These are phyloP conservation scores for Lapara coniferarum DNA, from an alignment of 2,888 invertebrate genomes.

Conservation along the genomic window DNA sequence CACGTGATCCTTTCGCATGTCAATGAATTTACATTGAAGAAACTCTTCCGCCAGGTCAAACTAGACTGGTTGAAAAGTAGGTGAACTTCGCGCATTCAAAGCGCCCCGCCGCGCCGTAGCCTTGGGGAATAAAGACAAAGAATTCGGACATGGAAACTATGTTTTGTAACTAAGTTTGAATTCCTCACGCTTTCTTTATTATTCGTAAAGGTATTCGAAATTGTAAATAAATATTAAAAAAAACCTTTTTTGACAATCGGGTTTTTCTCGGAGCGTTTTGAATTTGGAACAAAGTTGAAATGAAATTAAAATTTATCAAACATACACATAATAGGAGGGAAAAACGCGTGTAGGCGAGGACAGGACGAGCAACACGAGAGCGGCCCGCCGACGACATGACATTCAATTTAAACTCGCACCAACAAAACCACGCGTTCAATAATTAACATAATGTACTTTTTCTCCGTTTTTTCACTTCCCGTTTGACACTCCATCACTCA, in stretches of 20 bases:
- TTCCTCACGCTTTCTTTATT: background rate
- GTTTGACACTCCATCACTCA: constrained; percentile 85
- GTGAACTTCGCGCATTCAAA: constrained; percentile 15
- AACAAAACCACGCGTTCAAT: constrained; percentile 73
- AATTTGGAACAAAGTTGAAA: constrained; percentile 44
- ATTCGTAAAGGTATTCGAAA: background rate
- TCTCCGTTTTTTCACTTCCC: constrained; percentile 80
- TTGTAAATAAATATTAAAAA: background rate
- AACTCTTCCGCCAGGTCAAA: background rate
- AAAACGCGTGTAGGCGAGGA: constrained; percentile 53
- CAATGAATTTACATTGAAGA: constrained; percentile 4
- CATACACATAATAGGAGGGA: constrained; percentile 44
- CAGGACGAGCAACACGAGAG: constrained; percentile 42
- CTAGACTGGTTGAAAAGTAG: constrained; percentile 5
- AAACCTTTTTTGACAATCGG: too few species aligned
- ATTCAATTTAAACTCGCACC: constrained; percentile 81
- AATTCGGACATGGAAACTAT: background rate
- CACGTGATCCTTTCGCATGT: background rate
- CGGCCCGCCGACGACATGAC: constrained; percentile 67
- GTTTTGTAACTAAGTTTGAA: constrained; percentile 1
- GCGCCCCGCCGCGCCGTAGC: background rate
- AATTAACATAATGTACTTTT: constrained; percentile 84
- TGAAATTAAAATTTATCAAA: constrained; percentile 55
- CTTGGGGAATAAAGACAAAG: constrained; percentile 6
- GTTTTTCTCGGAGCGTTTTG: constrained; percentile 36